Evolutionary conservation across 2,888 invertebrate species (phyloP).

Genomic region (Trissolcus japonicus): DNA sequence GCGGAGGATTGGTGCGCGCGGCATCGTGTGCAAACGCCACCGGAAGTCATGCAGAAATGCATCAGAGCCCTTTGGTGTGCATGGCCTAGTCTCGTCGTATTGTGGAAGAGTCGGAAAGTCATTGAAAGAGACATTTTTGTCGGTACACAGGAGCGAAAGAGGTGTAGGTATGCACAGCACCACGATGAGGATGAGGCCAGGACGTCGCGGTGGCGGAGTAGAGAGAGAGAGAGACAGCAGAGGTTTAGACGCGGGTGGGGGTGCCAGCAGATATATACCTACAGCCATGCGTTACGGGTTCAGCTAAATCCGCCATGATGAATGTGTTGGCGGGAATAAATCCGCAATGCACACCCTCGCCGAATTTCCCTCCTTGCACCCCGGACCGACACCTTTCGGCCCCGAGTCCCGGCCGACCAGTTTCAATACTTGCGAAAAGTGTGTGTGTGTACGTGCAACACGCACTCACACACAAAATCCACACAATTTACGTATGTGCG

Average conservation of each 20-base stretch:
- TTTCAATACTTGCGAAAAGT: slow-evolving; percentile 48
- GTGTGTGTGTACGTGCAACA: slow-evolving; percentile 9
- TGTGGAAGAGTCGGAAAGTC: slow-evolving; percentile 67
- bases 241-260: slow-evolving; percentile 55
- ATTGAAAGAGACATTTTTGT: slow-evolving; percentile 69
- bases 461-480: slow-evolving; percentile 5
- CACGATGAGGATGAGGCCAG: slow-evolving; percentile 52
- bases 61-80: slow-evolving; percentile 13
- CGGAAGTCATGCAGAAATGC: slow-evolving; percentile 13
- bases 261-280: slow-evolving; percentile 64
- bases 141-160: slow-evolving; percentile 51
- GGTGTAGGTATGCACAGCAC: slow-evolving; percentile 52
- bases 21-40: slow-evolving; percentile 15
- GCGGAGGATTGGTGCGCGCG: slow-evolving; percentile 5
- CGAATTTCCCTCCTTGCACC: slow-evolving; percentile 66
- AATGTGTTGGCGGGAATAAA: slow-evolving; percentile 74
- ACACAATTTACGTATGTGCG: slow-evolving; percentile 12
- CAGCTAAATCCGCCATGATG: slow-evolving; percentile 77
- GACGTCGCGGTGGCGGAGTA: slow-evolving; percentile 34
- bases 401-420: slow-evolving; percentile 39
- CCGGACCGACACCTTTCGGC: slow-evolving; percentile 45
- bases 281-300: slow-evolving; percentile 75
- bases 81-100: slow-evolving; percentile 16
- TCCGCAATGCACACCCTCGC: slow-evolving; percentile 76
- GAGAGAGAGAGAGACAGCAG: background rate